Conservation (phyloP, 1,140 invertebrate genomes). For the Pentalonia nigronervosa region DNA sequence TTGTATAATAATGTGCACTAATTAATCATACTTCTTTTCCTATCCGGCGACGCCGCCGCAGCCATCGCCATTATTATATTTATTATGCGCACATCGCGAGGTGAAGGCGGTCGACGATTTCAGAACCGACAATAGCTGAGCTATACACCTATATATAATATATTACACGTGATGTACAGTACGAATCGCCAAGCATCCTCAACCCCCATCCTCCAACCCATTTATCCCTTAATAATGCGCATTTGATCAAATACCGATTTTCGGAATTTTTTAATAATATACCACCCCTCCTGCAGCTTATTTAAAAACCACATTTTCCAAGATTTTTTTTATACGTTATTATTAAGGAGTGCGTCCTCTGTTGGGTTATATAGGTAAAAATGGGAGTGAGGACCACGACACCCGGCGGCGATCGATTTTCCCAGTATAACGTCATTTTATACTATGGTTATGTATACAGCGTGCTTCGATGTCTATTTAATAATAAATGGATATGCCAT, state of each 20-base stretch:
- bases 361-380: neutral
- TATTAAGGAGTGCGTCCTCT: neutral
- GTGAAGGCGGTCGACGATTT: neutral
- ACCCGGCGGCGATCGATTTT: neutral
- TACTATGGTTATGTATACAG: neutral
- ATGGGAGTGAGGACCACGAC: neutral
- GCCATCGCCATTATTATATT: neutral
- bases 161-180: neutral
- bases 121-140: neutral
- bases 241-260: neutral
- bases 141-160: neutral
- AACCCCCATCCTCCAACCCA: neutral
- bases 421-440: neutral
- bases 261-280: neutral
- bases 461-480: neutral
- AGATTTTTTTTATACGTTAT: neutral
- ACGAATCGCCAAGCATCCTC: neutral
- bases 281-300: neutral
- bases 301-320: neutral
- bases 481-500: neutral
- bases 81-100: neutral
- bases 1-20: neutral
- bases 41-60: neutral
- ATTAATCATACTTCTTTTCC: constrained; percentile 8
- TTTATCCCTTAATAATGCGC: neutral